phyloP scores from a whole-genome alignment of 2,888 invertebrate species.

The Apantesis nais region DNA sequence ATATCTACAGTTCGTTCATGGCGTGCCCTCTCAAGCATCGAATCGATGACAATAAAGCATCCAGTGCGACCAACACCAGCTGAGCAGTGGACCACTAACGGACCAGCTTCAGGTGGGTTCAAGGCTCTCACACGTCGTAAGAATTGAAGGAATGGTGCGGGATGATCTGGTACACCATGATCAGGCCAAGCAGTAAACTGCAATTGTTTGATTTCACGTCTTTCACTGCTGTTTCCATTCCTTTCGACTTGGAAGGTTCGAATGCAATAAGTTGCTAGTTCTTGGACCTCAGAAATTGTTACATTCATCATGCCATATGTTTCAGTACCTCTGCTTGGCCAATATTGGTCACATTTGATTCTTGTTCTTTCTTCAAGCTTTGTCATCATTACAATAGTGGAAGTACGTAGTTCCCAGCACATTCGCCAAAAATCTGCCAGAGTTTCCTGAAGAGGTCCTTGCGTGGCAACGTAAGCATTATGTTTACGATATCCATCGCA shows the following conservation, averaged over 20 bases:
- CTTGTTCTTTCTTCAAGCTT: conserved; percentile 98
- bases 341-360: conserved; percentile 99
- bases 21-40: conserved; percentile 98
- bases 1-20: conserved; percentile 99
- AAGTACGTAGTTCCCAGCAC: conserved; percentile 98
- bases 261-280: conserved; percentile 99
- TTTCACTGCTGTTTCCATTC: conserved; percentile 90
- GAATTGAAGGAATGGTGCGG: conserved; percentile 99
- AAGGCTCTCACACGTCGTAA: conserved; percentile 95
- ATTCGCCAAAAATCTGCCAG: conserved; percentile 99
- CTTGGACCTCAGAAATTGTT: conserved; percentile 97
- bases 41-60: conserved; percentile 99
- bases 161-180: conserved; percentile 99
- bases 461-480: conserved; percentile 99
- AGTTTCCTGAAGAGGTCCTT: conserved; percentile 98
- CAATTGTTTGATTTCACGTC: conserved; percentile 97
- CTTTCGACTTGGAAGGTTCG: conserved; percentile 96
- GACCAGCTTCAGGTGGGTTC: conserved; percentile 96
- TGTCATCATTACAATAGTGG: conserved; percentile 99
- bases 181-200: conserved; percentile 99
- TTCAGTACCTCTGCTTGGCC: conserved; percentile 98
- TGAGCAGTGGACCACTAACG: conserved; percentile 97
- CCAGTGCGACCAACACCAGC: conserved; percentile 97
- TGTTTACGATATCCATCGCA: conserved; percentile 99
- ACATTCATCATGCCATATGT: conserved; percentile 98